Conservation (phyloP, 2,113 vertebrate genomes). For the Platysternon megacephalum region DNA sequence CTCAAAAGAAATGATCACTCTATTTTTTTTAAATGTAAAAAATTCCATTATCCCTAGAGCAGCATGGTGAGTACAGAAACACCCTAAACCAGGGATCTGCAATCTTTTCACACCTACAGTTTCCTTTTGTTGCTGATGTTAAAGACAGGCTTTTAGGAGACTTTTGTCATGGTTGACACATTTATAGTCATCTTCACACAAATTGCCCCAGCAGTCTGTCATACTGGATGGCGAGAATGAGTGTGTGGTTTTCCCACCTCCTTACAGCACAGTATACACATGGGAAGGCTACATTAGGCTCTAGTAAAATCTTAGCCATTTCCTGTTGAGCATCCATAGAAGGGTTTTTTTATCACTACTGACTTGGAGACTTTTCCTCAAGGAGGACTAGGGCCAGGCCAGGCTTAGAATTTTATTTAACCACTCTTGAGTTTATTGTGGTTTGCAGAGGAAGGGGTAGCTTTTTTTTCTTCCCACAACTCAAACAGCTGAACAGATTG, state of each 20-base stretch:
- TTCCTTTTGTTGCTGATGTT: background rate
- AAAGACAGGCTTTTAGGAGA: background rate
- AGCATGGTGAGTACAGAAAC: background rate
- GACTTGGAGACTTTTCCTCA: background rate
- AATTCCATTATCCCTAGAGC: background rate
- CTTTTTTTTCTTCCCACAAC: background rate
- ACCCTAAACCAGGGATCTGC: background rate
- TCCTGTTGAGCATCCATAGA: background rate
- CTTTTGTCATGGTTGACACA: background rate
- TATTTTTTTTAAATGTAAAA: background rate
- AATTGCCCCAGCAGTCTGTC: background rate
- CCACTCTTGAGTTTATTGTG: background rate
- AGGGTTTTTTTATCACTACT: background rate
- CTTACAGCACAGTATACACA: background rate
- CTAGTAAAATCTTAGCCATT: background rate
- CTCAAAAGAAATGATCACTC: background rate
- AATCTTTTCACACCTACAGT: background rate
- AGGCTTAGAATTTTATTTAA: background rate
- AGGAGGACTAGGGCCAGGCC: background rate
- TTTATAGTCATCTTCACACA: accelerated
- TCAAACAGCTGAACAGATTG: background rate
- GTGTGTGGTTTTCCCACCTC: background rate
- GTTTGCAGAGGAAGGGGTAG: background rate
- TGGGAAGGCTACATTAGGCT: background rate
- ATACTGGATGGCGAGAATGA: background rate